phyloP scores from a whole-genome alignment of 30 jellyfish, hydroid and myxozoan genomes.

The Nemopilema nomurai region DNA sequence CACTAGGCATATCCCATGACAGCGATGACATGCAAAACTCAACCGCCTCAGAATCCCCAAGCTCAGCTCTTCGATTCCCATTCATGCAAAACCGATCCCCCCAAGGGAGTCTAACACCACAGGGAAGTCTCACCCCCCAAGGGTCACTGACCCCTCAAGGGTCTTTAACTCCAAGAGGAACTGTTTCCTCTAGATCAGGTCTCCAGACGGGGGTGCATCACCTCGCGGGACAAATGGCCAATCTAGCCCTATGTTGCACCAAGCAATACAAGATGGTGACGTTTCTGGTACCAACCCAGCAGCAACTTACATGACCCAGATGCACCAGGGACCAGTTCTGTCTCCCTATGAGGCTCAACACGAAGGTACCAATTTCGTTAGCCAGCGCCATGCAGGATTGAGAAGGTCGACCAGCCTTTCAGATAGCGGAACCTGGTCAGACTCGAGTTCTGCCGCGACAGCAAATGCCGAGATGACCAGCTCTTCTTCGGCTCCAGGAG shows the following conservation, averaged over 20 bases:
- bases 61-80: background rate
- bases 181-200: background rate
- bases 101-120: constrained; percentile 37
- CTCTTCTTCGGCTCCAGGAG: constrained; percentile 17
- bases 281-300: background rate
- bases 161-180: constrained; percentile 21
- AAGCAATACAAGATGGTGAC: background rate
- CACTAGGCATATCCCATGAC: constrained; percentile 22
- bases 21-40: constrained; percentile 24
- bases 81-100: constrained; percentile 25
- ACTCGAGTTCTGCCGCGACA: constrained; percentile 16
- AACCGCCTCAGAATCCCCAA: constrained; percentile 1
- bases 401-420: background rate
- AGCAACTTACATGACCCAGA: background rate
- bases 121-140: constrained; percentile 20
- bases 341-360: background rate
- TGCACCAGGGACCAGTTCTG: background rate
- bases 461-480: background rate
- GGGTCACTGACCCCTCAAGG: constrained; percentile 29
- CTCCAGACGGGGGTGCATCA: constrained; percentile 2
- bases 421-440: constrained; percentile 6
- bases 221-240: constrained; percentile 3
- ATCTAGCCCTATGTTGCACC: background rate
- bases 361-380: background rate
- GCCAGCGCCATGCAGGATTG: background rate